phyloP scores from a whole-genome alignment of 2,797 vertebrate genomes.

The Rachycentron canadum region DNA sequence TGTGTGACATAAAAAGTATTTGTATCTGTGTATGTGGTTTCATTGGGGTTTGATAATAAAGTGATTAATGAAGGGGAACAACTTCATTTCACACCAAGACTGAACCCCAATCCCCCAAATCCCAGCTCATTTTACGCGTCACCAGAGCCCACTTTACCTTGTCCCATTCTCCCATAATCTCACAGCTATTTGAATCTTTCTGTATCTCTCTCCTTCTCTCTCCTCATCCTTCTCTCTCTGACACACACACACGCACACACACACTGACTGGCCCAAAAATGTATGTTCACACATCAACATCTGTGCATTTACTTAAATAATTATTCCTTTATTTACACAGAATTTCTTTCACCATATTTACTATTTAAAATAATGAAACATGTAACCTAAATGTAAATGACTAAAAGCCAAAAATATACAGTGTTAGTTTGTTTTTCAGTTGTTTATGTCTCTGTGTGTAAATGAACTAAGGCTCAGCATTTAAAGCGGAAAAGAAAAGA shows the following conservation, averaged over 20 bases:
- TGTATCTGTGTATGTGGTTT: conserved; percentile 44
- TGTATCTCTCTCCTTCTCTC: not conserved
- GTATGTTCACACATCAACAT: conserved; percentile 18
- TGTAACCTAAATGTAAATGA: conserved; percentile 1
- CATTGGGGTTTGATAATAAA: conserved; percentile 64
- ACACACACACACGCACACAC: conserved; percentile 4
- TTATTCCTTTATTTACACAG: conserved; percentile 4
- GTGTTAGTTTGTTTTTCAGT: not conserved
- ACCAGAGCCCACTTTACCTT: conserved; percentile 66
- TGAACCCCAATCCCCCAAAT: conserved; percentile 75
- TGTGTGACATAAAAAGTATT: conserved; percentile 32
- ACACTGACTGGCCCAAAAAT: not conserved
- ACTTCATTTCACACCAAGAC: conserved; percentile 77
- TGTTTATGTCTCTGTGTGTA: conserved; percentile 2
- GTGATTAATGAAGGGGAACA: conserved; percentile 81
- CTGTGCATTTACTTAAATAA: not conserved
- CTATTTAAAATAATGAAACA: not conserved
- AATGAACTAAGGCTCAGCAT: conserved; percentile 23
- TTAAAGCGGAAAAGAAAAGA: conserved; percentile 14
- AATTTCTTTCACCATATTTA: not conserved
- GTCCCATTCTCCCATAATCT: conserved; percentile 54
- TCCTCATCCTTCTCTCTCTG: not conserved
- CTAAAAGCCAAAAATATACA: not conserved
- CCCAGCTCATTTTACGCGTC: conserved; percentile 83
- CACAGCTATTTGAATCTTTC: conserved; percentile 58